phyloP scores from a whole-genome alignment of 2,113 vertebrate genomes.

The Carlito syrichta region DNA sequence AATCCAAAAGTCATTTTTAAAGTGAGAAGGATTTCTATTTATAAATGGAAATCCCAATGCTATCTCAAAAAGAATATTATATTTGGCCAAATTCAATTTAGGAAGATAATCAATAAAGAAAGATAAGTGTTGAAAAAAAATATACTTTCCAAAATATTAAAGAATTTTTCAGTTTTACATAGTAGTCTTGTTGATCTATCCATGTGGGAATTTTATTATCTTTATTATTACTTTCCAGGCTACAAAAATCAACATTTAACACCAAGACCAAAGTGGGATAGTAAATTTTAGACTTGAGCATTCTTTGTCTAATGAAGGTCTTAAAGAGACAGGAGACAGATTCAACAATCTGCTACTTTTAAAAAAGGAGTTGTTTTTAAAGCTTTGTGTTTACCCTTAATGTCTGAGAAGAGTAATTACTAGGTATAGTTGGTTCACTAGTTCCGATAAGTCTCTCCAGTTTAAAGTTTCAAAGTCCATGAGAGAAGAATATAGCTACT shows the following conservation, averaged over 20 bases:
- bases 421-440: background rate
- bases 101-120: background rate
- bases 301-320: background rate
- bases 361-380: background rate
- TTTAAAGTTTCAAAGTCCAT: background rate
- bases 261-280: background rate
- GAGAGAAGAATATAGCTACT: background rate
- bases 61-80: background rate
- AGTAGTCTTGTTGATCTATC: background rate
- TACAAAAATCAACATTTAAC: background rate
- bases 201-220: background rate
- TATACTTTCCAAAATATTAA: slow-evolving; percentile 26
- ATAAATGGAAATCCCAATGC: background rate
- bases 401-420: background rate
- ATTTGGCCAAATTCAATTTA: background rate
- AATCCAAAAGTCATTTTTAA: background rate
- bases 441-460: background rate
- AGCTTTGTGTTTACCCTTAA: background rate
- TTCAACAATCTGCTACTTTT: background rate
- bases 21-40: slow-evolving; percentile 3
- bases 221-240: background rate
- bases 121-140: background rate
- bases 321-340: background rate
- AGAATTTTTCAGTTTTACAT: background rate
- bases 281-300: background rate